Conservation (phyloP, 2,113 vertebrate genomes). For the Melanotaenia duboulayi region DNA sequence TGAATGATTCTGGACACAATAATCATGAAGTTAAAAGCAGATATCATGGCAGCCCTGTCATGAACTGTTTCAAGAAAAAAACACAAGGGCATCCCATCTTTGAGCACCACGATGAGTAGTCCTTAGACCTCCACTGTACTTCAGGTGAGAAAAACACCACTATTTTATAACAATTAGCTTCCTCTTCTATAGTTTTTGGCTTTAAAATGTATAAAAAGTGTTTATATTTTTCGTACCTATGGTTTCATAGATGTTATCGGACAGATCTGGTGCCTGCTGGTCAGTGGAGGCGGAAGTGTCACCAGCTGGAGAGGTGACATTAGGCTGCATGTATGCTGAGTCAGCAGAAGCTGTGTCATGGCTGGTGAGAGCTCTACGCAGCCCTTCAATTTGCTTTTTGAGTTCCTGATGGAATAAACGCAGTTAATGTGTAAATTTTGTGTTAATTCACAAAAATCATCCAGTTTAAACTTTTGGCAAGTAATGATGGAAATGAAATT, state of each 20-base stretch:
- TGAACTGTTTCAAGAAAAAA: too few relatives aligned
- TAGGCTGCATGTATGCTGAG: neutral
- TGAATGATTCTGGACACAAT: too few relatives aligned
- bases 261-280: neutral
- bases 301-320: neutral
- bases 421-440: neutral
- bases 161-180: too few relatives aligned
- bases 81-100: too few relatives aligned
- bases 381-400: conserved; percentile 6
- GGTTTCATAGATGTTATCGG: conserved; percentile 29
- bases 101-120: too few relatives aligned
- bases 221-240: conserved; percentile 44
- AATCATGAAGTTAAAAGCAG: too few relatives aligned
- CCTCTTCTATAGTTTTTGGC: too few relatives aligned
- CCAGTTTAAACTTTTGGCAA: neutral
- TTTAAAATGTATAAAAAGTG: too few relatives aligned
- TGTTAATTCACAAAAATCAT: neutral
- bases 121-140: too few relatives aligned
- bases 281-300: accelerated
- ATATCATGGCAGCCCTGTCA: too few relatives aligned
- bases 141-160: too few relatives aligned
- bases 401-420: conserved; percentile 59
- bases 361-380: conserved; percentile 35
- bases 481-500: neutral
- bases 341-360: neutral